Evolutionary conservation across 2,797 vertebrate species (phyloP), one percentile per base, ranked within the genome.

Genomic region (Orestias chungarensis): DNA sequence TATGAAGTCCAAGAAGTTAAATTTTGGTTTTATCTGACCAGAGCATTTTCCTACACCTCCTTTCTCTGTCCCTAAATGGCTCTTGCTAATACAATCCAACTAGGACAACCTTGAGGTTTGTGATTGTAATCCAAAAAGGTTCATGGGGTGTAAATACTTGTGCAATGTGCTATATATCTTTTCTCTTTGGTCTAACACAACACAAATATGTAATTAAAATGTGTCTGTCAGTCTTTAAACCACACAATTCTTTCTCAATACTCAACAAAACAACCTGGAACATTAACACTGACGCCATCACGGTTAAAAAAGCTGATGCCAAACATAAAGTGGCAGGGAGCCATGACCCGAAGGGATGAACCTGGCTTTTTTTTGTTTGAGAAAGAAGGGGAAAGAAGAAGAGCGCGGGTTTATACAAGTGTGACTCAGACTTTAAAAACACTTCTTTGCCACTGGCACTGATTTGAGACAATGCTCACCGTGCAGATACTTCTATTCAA

Each of bases 251-350:
- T 69, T 54, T 64, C 49, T 71, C 46, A 66, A 31, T 29, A 0
- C 15, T 74, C 35, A 69, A 68, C 54, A 47, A 73, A 82, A 68
- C 72, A 50, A 44, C 20, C 0, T 12, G 80, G 80, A 86, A 79
- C 81, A 79, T 81, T 57, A 52, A 73, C 66, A 72, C 81, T 74
- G 71, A 82, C 25, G 5, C 43, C 55, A 43, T 50, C 10, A 65
- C 68, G 57, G 66, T 64, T 67, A 25, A 49, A 68, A 50, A 54
- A 52, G 79, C 78, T 86, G 85, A 86, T 72, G 59, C 31, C 71
- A 67, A 83, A 82, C 64, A 78, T 70, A 80, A 86, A 87, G 72
- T 74, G 84, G 73, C 73, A 75, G 75, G 75, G 43, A 80, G 79
- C 57, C 70, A 40, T 27, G 40, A 61, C 75, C 87, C 71, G 0